These are phyloP conservation scores for Sepioteuthis lessoniana DNA, from an alignment of 2,888 invertebrate species.

Conservation along the genomic window DNA sequence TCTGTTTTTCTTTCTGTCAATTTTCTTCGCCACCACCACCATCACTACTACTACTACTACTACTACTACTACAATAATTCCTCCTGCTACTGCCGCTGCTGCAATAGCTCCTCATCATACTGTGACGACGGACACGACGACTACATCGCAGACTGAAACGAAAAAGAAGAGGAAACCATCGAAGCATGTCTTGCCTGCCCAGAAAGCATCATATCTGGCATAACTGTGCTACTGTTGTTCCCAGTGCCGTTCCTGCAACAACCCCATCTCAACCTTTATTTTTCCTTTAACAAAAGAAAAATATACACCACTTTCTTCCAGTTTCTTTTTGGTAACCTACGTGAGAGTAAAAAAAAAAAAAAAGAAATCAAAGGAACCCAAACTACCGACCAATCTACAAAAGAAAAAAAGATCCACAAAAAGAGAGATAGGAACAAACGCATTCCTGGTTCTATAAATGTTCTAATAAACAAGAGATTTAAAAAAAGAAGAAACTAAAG, in stretches of 20 bases:
- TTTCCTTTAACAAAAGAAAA: background rate
- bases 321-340: background rate
- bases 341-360: background rate
- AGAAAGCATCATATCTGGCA: constrained; percentile 33
- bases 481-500: too few species aligned
- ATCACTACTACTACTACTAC: background rate
- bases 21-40: background rate
- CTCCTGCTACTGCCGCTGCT: constrained; percentile 36
- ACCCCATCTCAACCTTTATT: background rate
- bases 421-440: background rate
- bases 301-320: background rate
- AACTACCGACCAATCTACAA: background rate
- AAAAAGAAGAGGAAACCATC: background rate
- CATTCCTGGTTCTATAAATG: background rate
- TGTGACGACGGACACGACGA: constrained; percentile 8
- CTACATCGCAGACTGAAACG: background rate
- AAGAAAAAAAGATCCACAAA: background rate
- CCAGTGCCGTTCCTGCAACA: background rate
- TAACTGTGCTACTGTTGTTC: background rate
- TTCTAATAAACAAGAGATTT: background rate
- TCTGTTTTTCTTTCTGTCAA: background rate
- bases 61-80: constrained; percentile 26
- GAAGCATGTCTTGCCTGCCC: background rate
- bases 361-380: background rate
- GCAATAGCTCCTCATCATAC: constrained; percentile 20